Base-by-base conservation (phyloP, 2,888 invertebrate genomes). In the Andrena minutula region DNA sequence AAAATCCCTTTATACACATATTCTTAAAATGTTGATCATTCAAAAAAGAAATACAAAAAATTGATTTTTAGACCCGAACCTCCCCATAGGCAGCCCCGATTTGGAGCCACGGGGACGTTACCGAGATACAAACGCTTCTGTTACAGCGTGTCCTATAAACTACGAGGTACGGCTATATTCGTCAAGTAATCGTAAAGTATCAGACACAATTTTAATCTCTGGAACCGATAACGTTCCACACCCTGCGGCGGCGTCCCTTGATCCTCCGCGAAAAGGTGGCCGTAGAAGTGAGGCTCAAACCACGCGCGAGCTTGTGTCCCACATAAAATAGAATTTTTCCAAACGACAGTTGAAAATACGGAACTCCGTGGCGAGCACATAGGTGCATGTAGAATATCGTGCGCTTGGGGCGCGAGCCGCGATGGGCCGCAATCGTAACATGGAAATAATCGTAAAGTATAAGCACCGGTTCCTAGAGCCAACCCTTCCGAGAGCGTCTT, bases 361-460 rank as follows among this genome's bases (percentile, higher is more conserved):
- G 26, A 51, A 51, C 16, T 10, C 41, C 20, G 32, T 51, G n/a
- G 16, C 41, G 16, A 16, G 41, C 41, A 5, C 4, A 4, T 6
- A 51, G 56, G 51, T 32, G 41, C 23, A 12, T 30, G 0, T 30
- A n/a, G 47, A 64, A 63, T 58, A 69, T 75, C 10, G 41, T 12
- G 20, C 28, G 23, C 58, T 64, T 12, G 35, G 47, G 10, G n/a
- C n/a, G 10, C 12, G 23, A 30, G 26, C 32, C 60, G 6, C 32
- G 63, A 64, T 7, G 6, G 58, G 49, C 26, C 28, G 47, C 6
- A 68, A 35, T 49, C 70, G 60, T 28, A 63, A 20, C 32, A 8
- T 49, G 61, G n/a, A 72, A 56, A 72, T 80, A 53, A 71, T 66
- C 66, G 35, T 69, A 72, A 81, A 71, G 41, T 66, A 56, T 74